Base-by-base conservation (phyloP, 2,113 vertebrate species). In the Lamprotornis superbus region DNA sequence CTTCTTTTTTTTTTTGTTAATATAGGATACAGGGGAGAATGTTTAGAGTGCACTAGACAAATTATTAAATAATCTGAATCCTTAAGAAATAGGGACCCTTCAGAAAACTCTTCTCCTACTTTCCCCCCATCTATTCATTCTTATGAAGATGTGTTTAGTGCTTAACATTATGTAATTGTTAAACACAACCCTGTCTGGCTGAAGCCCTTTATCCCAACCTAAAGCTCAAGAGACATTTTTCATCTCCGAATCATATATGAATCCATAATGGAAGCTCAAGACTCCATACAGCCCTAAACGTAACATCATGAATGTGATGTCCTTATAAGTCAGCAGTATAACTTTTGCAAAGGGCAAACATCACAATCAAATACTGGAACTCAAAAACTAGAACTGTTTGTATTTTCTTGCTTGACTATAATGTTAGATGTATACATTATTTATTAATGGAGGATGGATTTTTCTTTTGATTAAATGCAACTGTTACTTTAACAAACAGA, bases 401-500 rank as follows among this genome's bases (percentile, higher is more conserved):
- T 94, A 94, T 96, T 96, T 94, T 90, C 90, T 94, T 95, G 49
- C 94, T 96, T 93, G 94, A 93, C 93, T 97, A 92, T 90, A 95
- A 94, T 90, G 92, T 94, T 96, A 93, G 81, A 90, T 85, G 94
- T 90, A 91, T 92, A 90, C 91, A 97, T 97, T 97, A 97, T 97
- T 97, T 97, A 97, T 97, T 97, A 95, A 97, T 91, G 92, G 89
- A 96, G 93, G 89, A 95, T 96, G 82, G 96, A 89, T 96, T 97
- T 96, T 97, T 94, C 96, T 97, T 97, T 97, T 97, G 95, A 97
- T 97, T 97, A 97, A 97, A 97, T 96, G 92, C 86, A 96, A 96
- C 96, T 79, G 86, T 97, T 97, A 97, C 93, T 95, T 97, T 97
- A 96, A 96, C 97, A 97, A 97, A 97, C 92, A 96, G 96, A 95